Evolutionary conservation across 2,797 vertebrate genomes (phyloP).

Genomic region (Danio kyathit): DNA sequence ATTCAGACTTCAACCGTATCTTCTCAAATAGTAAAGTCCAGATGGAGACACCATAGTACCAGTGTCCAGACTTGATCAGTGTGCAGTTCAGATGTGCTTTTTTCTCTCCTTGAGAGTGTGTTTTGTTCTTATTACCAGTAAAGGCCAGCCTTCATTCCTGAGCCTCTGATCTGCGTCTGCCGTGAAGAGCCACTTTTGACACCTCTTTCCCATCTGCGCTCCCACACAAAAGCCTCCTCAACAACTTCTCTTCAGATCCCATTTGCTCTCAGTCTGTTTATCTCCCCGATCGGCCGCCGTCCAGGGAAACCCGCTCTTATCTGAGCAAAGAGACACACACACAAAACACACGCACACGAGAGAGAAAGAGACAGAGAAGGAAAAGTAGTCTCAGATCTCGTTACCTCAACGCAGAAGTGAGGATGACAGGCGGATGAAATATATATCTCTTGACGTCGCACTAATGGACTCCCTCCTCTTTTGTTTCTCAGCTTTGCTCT

Average conservation of each 20-base stretch:
- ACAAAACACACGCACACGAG: neutral
- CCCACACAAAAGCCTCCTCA: conserved; percentile 46
- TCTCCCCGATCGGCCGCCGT: conserved; percentile 1
- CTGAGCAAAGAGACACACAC: conserved; percentile 33
- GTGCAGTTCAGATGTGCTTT: neutral
- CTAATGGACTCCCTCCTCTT: conserved; percentile 44
- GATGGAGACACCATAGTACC: no score
- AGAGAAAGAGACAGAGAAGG: conserved; percentile 2
- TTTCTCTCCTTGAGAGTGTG: neutral
- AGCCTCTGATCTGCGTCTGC: conserved; percentile 27
- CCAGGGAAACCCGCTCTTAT: conserved; percentile 49
- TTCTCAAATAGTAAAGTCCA: no score
- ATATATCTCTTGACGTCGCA: conserved; percentile 43
- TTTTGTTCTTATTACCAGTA: conserved; percentile 47
- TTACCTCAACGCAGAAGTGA: conserved; percentile 49
- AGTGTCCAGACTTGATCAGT: conserved; percentile 6
- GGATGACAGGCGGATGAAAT: conserved; percentile 42
- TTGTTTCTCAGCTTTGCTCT: conserved; percentile 37
- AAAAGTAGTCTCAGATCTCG: conserved; percentile 50
- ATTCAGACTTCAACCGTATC: no score
- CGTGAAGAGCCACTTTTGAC: conserved; percentile 42
- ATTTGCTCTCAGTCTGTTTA: conserved; percentile 58
- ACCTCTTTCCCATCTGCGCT: conserved; percentile 36
- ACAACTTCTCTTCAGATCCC: conserved; percentile 51
- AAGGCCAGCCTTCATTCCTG: conserved; percentile 15